Percentiles rank a stretch among this genome's conserved stretches.
These are phyloP conservation scores for Drosophila leontia DNA, from an alignment of 1,140 invertebrate genomes.

Conservation along the genomic window DNA sequence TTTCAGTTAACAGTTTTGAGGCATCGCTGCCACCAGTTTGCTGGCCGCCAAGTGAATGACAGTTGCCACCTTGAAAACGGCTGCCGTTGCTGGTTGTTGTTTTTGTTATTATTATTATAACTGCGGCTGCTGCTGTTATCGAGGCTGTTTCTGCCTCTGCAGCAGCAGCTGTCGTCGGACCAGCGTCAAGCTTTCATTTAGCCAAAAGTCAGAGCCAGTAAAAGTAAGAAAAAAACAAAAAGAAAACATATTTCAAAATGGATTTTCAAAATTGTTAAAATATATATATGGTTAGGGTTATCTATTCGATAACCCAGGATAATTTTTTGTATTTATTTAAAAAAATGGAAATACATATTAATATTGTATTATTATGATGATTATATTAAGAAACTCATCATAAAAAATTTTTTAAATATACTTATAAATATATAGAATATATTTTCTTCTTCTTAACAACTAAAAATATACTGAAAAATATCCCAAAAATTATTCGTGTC, in stretches of 20 bases:
- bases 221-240: background rate
- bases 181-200: slow-evolving; percentile 76
- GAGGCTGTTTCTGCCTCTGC: slow-evolving; percentile 36
- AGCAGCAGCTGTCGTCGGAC: slow-evolving; percentile 70
- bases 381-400: no score
- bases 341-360: no score
- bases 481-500: background rate
- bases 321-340: no score
- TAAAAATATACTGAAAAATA: background rate
- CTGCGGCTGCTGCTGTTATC: slow-evolving; percentile 36
- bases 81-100: slow-evolving; percentile 29
- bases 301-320: no score
- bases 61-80: slow-evolving; percentile 77
- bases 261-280: background rate
- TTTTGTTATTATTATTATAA: slow-evolving; percentile 8
- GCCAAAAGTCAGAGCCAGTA: slow-evolving; percentile 20
- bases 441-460: background rate
- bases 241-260: background rate
- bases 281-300: background rate
- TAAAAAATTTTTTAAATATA: background rate
- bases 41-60: slow-evolving; percentile 75
- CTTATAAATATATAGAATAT: background rate
- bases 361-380: no score
- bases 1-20: slow-evolving; percentile 41
- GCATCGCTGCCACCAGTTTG: slow-evolving; percentile 31